Evolutionary conservation across 2,797 vertebrate species (phyloP).

Genomic region (Rhinogobio ventralis): DNA sequence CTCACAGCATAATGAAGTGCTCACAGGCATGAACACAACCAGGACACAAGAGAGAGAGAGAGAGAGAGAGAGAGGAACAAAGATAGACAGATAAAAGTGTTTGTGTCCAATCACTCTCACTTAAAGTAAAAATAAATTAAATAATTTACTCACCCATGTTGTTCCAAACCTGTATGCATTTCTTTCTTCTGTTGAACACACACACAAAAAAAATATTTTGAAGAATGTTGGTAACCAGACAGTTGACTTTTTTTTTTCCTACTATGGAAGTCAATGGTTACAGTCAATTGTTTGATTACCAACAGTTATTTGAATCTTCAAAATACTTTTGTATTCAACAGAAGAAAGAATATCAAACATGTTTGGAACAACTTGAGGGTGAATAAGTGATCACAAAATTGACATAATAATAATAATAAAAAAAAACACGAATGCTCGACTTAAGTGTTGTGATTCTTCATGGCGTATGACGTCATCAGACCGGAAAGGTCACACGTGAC

Average conservation of each 20-base stretch:
- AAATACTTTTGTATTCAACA: not conserved
- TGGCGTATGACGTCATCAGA: too few species aligned
- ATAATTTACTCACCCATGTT: not conserved
- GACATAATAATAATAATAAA: too few species aligned
- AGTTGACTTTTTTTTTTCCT: too few species aligned
- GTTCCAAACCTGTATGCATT: not conserved
- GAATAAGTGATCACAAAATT: too few species aligned
- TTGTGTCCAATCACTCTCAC: not conserved
- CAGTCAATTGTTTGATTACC: too few species aligned
- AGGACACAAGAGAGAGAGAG: not conserved
- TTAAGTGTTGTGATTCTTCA: too few species aligned
- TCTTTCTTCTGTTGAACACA: not conserved
- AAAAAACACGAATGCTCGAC: too few species aligned
- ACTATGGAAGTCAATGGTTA: too few species aligned
- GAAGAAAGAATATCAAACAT: too few species aligned
- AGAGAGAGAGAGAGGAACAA: not conserved
- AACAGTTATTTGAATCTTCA: not conserved
- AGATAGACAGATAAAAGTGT: constrained; percentile 11
- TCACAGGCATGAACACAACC: constrained; percentile 12
- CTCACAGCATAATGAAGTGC: constrained; percentile 33
- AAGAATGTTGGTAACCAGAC: not conserved
- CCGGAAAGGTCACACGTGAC: too few species aligned
- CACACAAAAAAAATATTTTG: not conserved
- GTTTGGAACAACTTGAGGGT: too few species aligned
- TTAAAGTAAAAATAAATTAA: not conserved